A percentile compares a stretch with the other conserved stretches of the same genome.
Conservation (phyloP, 2,113 vertebrate genomes). For the Myodes glareolus region DNA sequence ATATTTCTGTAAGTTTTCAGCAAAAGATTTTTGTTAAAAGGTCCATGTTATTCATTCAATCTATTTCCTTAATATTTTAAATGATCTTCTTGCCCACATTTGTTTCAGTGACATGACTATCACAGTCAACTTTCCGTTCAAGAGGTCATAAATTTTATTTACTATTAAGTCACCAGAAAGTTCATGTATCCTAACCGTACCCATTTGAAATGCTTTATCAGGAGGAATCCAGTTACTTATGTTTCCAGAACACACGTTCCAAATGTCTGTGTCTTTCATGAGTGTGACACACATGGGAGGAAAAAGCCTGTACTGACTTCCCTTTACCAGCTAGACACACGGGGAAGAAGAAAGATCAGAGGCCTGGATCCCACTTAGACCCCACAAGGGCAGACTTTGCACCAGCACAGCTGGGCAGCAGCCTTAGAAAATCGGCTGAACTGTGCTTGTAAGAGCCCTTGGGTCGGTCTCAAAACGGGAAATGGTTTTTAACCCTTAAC, state of each 20-base stretch:
- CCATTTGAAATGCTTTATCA: conserved; percentile 4
- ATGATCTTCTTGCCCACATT: neutral
- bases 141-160: neutral
- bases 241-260: conserved; percentile 51
- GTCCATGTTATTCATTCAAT: conserved; percentile 17
- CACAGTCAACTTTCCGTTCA: neutral
- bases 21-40: conserved; percentile 46
- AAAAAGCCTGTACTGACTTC: conserved; percentile 17
- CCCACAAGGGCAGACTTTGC: conserved; percentile 27
- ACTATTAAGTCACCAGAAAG: conserved; percentile 52
- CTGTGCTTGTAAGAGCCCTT: neutral
- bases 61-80: conserved; percentile 36
- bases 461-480: neutral
- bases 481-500: neutral
- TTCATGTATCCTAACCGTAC: neutral
- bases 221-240: conserved; percentile 26
- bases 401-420: neutral
- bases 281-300: neutral
- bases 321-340: conserved; percentile 47
- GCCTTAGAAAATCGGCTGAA: conserved; percentile 35
- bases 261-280: conserved; percentile 53
- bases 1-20: conserved; percentile 37
- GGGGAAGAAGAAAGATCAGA: conserved; percentile 49
- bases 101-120: neutral
- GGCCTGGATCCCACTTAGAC: neutral